These are phyloP conservation scores for Sphaeridia pumilis DNA, from an alignment of 2,888 invertebrate species.

Conservation along the genomic window DNA sequence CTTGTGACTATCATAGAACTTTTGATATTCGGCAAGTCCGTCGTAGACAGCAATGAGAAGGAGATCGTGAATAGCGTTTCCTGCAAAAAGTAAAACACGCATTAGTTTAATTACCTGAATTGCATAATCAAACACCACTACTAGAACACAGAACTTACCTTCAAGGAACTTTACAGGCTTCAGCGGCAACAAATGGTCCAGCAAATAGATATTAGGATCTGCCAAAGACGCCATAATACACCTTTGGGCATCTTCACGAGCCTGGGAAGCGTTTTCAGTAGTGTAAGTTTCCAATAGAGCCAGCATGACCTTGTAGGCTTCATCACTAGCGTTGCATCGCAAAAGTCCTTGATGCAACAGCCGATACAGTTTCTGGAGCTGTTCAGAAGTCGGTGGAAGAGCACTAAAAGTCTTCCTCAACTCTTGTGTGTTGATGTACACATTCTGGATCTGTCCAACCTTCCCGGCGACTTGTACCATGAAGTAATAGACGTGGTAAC, in stretches of 20 bases:
- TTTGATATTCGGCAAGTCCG: conserved; percentile 78
- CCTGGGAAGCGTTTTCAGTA: conserved; percentile 90
- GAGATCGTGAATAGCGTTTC: conserved; percentile 87
- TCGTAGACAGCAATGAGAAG: conserved; percentile 90
- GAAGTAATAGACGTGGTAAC: conserved; percentile 87
- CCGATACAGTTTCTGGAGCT: conserved; percentile 81
- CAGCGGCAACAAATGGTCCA: conserved; percentile 84
- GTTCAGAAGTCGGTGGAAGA: conserved; percentile 72
- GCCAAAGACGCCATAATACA: conserved; percentile 92
- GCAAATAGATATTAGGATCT: conserved; percentile 86
- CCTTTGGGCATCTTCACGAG: conserved; percentile 89
- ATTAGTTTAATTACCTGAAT: no score
- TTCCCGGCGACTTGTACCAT: conserved; percentile 79
- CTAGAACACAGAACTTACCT: conserved; percentile 38
- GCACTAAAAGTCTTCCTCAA: conserved; percentile 66
- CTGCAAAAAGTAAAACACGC: conserved; percentile 38
- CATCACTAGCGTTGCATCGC: conserved; percentile 60
- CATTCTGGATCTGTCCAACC: conserved; percentile 70
- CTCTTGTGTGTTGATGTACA: conserved; percentile 72
- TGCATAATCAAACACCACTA: no score
- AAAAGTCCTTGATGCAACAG: conserved; percentile 77
- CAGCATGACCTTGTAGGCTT: conserved; percentile 63
- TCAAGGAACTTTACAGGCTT: conserved; percentile 92
- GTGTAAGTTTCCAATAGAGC: conserved; percentile 91
- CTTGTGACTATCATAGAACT: conserved; percentile 83